Percentiles rank a stretch among this genome's conserved stretches.
phyloP scores from a whole-genome alignment of 2,888 invertebrate species.

The Pammene fasciana region DNA sequence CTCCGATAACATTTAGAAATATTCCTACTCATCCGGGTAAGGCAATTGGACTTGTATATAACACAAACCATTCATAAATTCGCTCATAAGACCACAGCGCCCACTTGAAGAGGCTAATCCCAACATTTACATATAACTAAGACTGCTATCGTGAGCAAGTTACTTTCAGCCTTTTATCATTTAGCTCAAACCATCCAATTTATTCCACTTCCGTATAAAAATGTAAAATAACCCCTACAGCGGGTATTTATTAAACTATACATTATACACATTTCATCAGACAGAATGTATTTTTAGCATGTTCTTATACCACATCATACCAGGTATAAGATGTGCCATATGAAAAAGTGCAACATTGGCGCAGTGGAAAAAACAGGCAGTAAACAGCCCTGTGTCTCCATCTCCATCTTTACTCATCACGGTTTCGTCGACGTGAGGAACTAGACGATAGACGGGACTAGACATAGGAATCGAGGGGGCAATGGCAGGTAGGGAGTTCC shows the following conservation, averaged over 20 bases:
- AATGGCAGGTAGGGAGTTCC: no score
- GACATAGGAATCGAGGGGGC: no score
- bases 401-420: no score
- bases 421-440: no score
- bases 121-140: slow-evolving; percentile 41
- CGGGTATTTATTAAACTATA: neutral
- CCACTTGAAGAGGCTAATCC: slow-evolving; percentile 38
- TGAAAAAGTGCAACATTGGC: no score
- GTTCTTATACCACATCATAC: neutral
- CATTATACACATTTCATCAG: neutral
- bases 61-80: neutral
- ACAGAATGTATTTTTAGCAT: neutral
- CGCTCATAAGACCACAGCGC: slow-evolving; percentile 9
- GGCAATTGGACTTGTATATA: neutral
- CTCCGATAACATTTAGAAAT: no score
- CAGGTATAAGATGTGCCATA: no score
- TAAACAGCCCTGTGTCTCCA: no score
- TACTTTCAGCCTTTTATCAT: slow-evolving; percentile 59
- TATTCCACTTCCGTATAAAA: slow-evolving; percentile 5
- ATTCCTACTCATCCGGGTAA: no score
- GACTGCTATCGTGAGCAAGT: slow-evolving; percentile 56
- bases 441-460: no score
- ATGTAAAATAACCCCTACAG: neutral
- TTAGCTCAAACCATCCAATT: slow-evolving; percentile 40
- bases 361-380: no score